A percentile compares a stretch with the other conserved stretches of the same genome.
These are phyloP conservation scores for Cephus pygmeus DNA, from an alignment of 2,888 invertebrate genomes.

Conservation along the genomic window DNA sequence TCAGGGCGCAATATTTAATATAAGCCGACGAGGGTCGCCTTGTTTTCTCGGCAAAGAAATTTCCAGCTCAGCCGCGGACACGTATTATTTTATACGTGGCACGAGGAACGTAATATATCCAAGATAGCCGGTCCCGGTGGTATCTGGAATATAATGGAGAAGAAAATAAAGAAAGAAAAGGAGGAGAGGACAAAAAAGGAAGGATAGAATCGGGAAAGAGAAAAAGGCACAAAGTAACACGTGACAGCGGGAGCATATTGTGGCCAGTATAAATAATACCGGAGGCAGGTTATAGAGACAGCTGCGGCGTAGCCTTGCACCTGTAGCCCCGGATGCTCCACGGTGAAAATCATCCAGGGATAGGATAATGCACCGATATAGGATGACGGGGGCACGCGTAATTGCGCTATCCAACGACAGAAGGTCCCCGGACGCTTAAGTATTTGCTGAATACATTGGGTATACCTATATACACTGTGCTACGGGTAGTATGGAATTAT, in stretches of 20 bases:
- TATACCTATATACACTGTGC: neutral
- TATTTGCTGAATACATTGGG: neutral
- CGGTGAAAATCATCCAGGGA: neutral
- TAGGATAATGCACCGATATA: neutral
- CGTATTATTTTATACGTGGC: neutral
- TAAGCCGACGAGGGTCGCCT: neutral
- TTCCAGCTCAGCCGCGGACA: neutral
- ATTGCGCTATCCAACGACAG: neutral
- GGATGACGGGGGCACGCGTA: neutral
- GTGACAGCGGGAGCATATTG: conserved; percentile 36
- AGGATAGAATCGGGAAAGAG: conserved; percentile 1
- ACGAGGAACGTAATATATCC: neutral
- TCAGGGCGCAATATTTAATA: neutral
- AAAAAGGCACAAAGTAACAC: conserved; percentile 29
- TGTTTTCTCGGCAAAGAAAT: neutral
- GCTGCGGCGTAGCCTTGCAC: conserved; percentile 40
- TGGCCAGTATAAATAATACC: conserved; percentile 47
- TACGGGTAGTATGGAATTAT: neutral
- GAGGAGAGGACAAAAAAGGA: neutral
- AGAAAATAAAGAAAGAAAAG: neutral
- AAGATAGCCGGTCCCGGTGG: neutral
- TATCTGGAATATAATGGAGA: neutral
- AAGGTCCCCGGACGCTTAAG: neutral
- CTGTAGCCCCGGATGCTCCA: conserved; percentile 18
- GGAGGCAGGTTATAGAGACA: conserved; percentile 35